These are phyloP conservation scores for Drosophila histrio DNA, from an alignment of 2,888 invertebrate genomes.

Conservation along the genomic window DNA sequence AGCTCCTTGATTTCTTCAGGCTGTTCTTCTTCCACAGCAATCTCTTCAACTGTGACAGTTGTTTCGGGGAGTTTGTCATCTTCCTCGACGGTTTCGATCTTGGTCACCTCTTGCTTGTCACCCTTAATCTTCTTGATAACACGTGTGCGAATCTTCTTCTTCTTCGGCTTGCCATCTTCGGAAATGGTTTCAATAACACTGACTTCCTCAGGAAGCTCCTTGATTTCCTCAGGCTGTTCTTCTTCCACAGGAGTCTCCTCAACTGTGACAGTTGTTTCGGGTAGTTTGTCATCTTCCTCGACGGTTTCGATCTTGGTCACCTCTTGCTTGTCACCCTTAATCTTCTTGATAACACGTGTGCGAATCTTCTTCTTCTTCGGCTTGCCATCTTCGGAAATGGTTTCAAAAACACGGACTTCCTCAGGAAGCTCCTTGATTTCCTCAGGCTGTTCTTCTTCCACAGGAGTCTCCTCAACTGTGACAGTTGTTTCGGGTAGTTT, in stretches of 20 bases:
- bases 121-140: conserved; percentile 63
- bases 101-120: conserved; percentile 61
- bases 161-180: conserved; percentile 56
- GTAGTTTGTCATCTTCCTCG: conserved; percentile 52
- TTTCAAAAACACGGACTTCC: conserved; percentile 48
- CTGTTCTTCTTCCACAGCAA: conserved; percentile 22
- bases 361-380: conserved; percentile 57
- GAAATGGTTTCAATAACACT: conserved; percentile 45
- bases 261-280: conserved; percentile 31
- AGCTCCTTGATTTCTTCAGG: conserved; percentile 40
- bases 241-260: conserved; percentile 39
- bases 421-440: conserved; percentile 53
- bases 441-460: conserved; percentile 28
- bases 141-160: conserved; percentile 60
- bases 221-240: conserved; percentile 31
- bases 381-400: conserved; percentile 50
- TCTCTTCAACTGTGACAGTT: conserved; percentile 52
- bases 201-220: conserved; percentile 56
- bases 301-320: conserved; percentile 61
- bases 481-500: conserved; percentile 48
- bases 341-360: conserved; percentile 56
- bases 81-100: conserved; percentile 64
- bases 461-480: conserved; percentile 45
- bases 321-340: conserved; percentile 59
- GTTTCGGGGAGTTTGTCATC: conserved; percentile 58